Conservation (phyloP, 2,797 vertebrate genomes). For the Alosa sapidissima region DNA sequence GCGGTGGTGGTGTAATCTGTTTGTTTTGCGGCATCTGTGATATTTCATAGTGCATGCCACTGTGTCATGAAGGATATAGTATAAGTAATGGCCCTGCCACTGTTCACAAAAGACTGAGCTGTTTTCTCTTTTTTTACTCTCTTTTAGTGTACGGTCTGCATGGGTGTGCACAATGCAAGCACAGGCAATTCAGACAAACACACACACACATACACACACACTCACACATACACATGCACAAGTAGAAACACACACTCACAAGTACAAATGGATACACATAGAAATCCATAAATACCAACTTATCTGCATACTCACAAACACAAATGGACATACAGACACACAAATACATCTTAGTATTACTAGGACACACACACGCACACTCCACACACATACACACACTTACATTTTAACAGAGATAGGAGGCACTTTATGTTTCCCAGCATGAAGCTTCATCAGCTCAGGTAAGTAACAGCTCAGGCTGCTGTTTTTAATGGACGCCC, state of each 20-base stretch:
- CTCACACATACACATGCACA: not conserved
- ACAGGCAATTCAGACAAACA: not conserved
- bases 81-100: not conserved
- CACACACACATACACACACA: not conserved
- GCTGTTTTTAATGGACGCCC: slow-evolving; percentile 71
- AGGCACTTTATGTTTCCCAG: slow-evolving; percentile 17
- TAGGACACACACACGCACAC: not conserved
- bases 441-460: slow-evolving; percentile 35
- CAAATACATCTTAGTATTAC: not conserved
- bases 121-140: not conserved
- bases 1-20: not conserved
- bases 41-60: slow-evolving; percentile 12
- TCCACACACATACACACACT: not conserved
- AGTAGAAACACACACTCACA: not conserved
- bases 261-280: not conserved
- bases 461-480: slow-evolving; percentile 32
- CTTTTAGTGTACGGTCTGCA: not conserved
- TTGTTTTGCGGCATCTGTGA: slow-evolving; percentile 6
- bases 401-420: not conserved
- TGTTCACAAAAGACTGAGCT: not conserved
- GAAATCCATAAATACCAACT: not conserved
- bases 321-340: slow-evolving; percentile 26
- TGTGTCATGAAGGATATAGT: slow-evolving; percentile 5
- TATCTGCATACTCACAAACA: not conserved
- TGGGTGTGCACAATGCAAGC: not conserved